Base-by-base conservation (phyloP, 2,113 vertebrate species). In the Eurystomus gularis region DNA sequence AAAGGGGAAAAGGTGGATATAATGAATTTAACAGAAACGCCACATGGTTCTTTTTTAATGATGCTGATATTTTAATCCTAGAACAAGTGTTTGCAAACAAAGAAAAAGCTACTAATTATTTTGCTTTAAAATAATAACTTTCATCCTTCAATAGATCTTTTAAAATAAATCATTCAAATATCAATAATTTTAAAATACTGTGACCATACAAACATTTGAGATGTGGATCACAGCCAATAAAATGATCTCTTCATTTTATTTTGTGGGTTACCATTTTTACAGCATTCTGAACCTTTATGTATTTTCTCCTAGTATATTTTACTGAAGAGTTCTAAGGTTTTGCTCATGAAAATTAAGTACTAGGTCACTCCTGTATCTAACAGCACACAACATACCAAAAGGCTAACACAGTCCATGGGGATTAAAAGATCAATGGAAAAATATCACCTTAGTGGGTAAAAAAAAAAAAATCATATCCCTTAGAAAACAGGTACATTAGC, bases 61-160 rank as follows among this genome's bases (percentile, higher is more conserved):
- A 88, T 89, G 49, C 21, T 93, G 82, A 68, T 92, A 88, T 94
- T 93, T 92, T 90, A 93, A 94, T 87, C 51, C 85, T 82, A 78
- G 54, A 71, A 78, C 24, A 79, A 8, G 14, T 57, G 4, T 57
- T 90, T 89, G 19, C 46, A 69, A 88, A 70, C 58, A 72, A 84
- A 55, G 77, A 77, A 88, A 84, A 88, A 6, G 5, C 31, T 77
- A 12, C 4, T 94, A 70, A 92, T 91, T 84, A 90, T 84, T 90
- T 96, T 66, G 9, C 13, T 68, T 77, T 85, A 64, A 84, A 92
- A 77, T 10, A 75, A 70, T 61, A 20, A 15, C 23, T 84, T 54
- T 72, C 31, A 46, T 71, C 35, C 17, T 61, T 83, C 54, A 61
- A 37, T 29, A 61, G 28, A 80, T n/a, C 9, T 52, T 82, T 76